Evolutionary conservation across 1,140 invertebrate species (phyloP).

Genomic region (Zaprionus vittiger): DNA sequence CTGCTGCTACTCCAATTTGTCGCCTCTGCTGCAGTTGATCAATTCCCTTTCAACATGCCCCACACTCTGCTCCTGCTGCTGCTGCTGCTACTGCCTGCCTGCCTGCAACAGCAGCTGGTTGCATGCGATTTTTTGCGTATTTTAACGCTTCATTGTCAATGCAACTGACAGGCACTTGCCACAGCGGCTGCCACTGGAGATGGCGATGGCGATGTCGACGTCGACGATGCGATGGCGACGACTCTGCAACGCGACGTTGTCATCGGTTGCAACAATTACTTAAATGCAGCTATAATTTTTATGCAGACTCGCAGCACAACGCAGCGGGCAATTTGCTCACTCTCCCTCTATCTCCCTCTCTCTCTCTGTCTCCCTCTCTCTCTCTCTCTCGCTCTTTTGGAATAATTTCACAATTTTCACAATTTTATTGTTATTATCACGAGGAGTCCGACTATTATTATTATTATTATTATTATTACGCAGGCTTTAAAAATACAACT

Average conservation of each 20-base stretch:
- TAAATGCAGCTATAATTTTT: conserved; percentile 78
- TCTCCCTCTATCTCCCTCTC: neutral
- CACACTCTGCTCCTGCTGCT: neutral
- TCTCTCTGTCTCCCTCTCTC: neutral
- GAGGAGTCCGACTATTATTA: conserved; percentile 63
- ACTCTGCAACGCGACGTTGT: conserved; percentile 58
- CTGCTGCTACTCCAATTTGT: conserved; percentile 71
- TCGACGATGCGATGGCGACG: conserved; percentile 8
- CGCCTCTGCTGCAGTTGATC: conserved; percentile 69
- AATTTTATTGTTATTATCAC: conserved; percentile 77
- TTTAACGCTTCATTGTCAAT: conserved; percentile 67
- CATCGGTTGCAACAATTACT: conserved; percentile 80
- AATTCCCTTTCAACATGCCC: conserved; percentile 50
- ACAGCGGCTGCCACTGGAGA: conserved; percentile 30
- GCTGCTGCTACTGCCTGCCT: neutral
- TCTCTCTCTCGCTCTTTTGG: neutral
- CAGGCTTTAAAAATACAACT: conserved; percentile 25
- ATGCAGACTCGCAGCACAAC: conserved; percentile 41
- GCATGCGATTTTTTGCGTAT: conserved; percentile 61
- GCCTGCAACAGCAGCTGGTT: conserved; percentile 23
- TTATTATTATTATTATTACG: conserved; percentile 69
- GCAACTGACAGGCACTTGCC: conserved; percentile 64
- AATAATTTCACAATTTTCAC: conserved; percentile 54
- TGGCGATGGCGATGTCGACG: conserved; percentile 13
- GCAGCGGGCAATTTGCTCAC: conserved; percentile 59